Evolutionary conservation across 2,888 invertebrate species (phyloP).

Genomic region (Nymphalis polychloros): DNA sequence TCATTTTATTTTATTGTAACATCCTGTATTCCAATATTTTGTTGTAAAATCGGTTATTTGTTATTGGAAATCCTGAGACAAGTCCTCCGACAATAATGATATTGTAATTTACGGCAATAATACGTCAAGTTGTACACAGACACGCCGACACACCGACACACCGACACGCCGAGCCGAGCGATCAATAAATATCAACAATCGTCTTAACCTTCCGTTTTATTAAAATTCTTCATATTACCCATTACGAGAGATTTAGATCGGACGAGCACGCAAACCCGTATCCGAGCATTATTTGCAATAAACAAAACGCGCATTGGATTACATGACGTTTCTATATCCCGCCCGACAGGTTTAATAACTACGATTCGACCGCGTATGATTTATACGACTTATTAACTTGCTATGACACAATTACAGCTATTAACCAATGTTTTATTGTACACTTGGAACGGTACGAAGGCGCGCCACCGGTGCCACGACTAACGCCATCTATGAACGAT

Average conservation of each 20-base stretch:
- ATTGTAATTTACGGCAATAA: slow-evolving; percentile 51
- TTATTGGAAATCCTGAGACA: slow-evolving; percentile 45
- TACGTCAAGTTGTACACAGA: slow-evolving; percentile 35
- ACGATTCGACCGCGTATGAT: slow-evolving; percentile 29
- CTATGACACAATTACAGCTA: slow-evolving; percentile 32
- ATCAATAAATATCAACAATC: slow-evolving; percentile 35
- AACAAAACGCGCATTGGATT: slow-evolving; percentile 29
- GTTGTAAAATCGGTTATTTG: slow-evolving; percentile 37
- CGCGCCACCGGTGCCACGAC: slow-evolving; percentile 27
- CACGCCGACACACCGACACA: slow-evolving; percentile 24
- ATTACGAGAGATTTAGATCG: slow-evolving; percentile 39
- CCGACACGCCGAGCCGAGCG: slow-evolving; percentile 25
- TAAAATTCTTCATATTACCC: slow-evolving; percentile 35
- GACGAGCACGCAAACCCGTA: slow-evolving; percentile 36
- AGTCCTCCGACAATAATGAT: slow-evolving; percentile 47
- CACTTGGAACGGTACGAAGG: background rate
- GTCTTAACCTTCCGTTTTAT: slow-evolving; percentile 34
- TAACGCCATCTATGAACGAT: slow-evolving; percentile 50
- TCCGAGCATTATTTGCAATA: slow-evolving; percentile 17
- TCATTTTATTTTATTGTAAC: slow-evolving; percentile 6
- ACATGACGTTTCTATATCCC: slow-evolving; percentile 29
- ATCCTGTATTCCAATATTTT: slow-evolving; percentile 41
- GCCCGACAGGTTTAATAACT: slow-evolving; percentile 30
- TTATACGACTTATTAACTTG: slow-evolving; percentile 40
- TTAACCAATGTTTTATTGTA: slow-evolving; percentile 15